A percentile compares a stretch with the other conserved stretches of the same genome.
These are phyloP conservation scores for Temnothorax longispinosus DNA, from an alignment of 1,140 invertebrate species.

Conservation along the genomic window DNA sequence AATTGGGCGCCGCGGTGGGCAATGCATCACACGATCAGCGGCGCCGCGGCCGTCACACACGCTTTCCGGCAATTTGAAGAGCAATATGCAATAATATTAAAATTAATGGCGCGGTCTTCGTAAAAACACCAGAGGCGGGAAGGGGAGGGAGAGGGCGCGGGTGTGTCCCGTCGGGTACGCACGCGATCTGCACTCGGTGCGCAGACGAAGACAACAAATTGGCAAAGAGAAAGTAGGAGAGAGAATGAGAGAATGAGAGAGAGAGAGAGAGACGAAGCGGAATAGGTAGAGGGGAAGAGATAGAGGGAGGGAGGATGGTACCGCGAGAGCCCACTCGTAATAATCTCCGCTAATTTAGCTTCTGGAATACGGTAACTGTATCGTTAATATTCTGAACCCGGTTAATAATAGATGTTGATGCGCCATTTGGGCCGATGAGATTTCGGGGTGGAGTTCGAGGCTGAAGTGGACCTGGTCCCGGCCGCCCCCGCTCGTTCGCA, in stretches of 20 bases:
- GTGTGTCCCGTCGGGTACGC: conserved; percentile 39
- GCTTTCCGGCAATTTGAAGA: conserved; percentile 76
- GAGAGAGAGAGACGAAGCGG: conserved; percentile 35
- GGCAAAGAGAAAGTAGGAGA: conserved; percentile 65
- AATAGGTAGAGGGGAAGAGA: conserved; percentile 60
- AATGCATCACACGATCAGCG: conserved; percentile 67
- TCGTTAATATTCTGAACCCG: conserved; percentile 85
- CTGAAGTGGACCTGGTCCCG: conserved; percentile 78
- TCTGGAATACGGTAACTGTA: conserved; percentile 85
- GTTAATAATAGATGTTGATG: conserved; percentile 86
- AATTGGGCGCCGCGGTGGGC: conserved; percentile 55
- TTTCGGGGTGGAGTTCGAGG: conserved; percentile 83
- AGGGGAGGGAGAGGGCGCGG: background rate
- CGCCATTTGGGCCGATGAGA: conserved; percentile 86
- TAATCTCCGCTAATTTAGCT: conserved; percentile 86
- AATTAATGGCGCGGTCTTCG: conserved; percentile 77
- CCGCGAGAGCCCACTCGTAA: conserved; percentile 82
- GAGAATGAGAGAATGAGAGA: conserved; percentile 52
- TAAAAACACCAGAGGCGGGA: conserved; percentile 67
- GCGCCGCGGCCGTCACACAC: conserved; percentile 62
- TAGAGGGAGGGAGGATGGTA: conserved; percentile 50
- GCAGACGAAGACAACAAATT: conserved; percentile 59
- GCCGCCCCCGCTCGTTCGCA: conserved; percentile 37
- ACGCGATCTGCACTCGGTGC: conserved; percentile 25
- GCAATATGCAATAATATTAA: conserved; percentile 81